Evolutionary conservation across 2,113 vertebrate species (phyloP), one percentile per base, ranked within the genome.

Genomic region (Thinocorus orbignyianus): DNA sequence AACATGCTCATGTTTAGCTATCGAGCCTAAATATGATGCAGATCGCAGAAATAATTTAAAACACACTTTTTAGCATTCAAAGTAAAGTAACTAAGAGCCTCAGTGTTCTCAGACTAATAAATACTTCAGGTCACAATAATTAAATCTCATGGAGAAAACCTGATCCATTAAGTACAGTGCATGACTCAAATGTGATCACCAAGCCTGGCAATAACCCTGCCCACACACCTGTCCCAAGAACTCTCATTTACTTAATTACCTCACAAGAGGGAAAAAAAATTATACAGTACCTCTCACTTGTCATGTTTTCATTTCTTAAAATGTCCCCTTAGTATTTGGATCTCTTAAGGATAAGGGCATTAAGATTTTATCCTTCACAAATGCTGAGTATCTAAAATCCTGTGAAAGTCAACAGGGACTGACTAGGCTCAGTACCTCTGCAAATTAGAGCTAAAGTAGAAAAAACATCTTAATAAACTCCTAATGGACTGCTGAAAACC

Each of bases 81-180:
- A 65, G 41, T 42, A 90, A 88, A 55, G 44, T 86, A 20, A 88
- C 51, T n/a, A 54, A 97, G 71, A 39, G 46, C 35, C 31, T 72
- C 8, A 88, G 33, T 71, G 62, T 95, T 86, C 39, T 86, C 90
- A 96, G 65, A 77, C 44, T 92, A 79, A 70, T 35, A 92, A 71
- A 61, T 61, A n/a, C 44, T 54, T 87, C 13, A 69, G 39, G 60
- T 31, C 6, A 61, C 0, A 3, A 41, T 54, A 74, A 94, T 89
- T 88, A 76, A 96, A 78, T 87, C 58, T 28, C 13, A 48, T 28
- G 37, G 60, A 30, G 39, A 89, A 88, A 64, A 42, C 42, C 74
- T 49, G 26, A 90, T 92, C 46, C 13, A 80, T 71, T 46, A 41
- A 37, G 71, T 81, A 93, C 30, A 30, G 16, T 68, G 66, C 74